A percentile compares a stretch with the other conserved stretches of the same genome.
Conservation (phyloP, 1,140 invertebrate genomes). For the Bombus pascuorum region DNA sequence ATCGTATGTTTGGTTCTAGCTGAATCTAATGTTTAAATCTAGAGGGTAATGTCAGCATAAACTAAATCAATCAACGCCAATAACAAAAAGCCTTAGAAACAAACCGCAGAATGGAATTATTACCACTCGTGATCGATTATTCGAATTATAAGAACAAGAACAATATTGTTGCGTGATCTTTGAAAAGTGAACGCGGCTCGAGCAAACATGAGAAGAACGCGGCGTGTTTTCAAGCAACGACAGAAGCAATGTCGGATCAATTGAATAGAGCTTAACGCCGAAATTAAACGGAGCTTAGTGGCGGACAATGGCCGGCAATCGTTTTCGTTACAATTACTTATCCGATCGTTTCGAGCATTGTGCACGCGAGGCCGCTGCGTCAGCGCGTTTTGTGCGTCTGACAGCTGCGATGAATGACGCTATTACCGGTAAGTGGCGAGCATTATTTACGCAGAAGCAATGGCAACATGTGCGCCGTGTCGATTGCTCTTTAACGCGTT, state of each 20-base stretch:
- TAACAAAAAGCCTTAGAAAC: not conserved
- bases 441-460: constrained; percentile 61
- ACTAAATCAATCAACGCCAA: too few species aligned
- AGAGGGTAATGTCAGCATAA: too few species aligned
- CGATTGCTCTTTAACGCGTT: constrained; percentile 54
- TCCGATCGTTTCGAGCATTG: constrained; percentile 59
- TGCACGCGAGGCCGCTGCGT: constrained; percentile 18
- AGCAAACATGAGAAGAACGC: constrained; percentile 3
- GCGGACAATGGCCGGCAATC: constrained; percentile 57
- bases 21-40: too few species aligned
- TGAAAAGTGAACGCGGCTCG: not conserved
- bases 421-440: constrained; percentile 53
- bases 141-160: constrained; percentile 8
- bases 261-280: constrained; percentile 50
- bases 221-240: constrained; percentile 30
- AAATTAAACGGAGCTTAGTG: constrained; percentile 53
- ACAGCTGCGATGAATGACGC: constrained; percentile 57
- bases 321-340: constrained; percentile 64
- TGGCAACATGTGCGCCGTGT: constrained; percentile 39
- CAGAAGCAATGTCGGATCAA: constrained; percentile 43
- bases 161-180: not conserved
- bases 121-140: constrained; percentile 14
- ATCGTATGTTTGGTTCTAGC: too few species aligned
- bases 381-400: constrained; percentile 42
- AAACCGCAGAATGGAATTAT: not conserved